Conservation (phyloP, 2,113 vertebrate species). For the Microtus montanus region DNA sequence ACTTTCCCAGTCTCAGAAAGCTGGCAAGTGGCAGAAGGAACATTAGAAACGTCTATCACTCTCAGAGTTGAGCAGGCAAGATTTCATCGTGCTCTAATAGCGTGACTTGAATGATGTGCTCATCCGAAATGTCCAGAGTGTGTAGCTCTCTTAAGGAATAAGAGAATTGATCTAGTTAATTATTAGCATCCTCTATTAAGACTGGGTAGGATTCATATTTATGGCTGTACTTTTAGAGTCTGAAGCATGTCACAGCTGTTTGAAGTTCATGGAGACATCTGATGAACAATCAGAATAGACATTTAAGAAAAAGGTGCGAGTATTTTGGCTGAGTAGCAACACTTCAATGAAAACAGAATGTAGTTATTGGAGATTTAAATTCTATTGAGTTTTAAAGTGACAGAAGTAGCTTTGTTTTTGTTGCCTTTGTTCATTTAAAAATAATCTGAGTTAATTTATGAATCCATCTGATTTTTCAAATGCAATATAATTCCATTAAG, state of each 20-base stretch:
- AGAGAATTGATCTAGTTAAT: constrained; percentile 21
- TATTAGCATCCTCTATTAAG: constrained; percentile 22
- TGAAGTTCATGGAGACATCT: constrained; percentile 64
- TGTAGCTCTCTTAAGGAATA: constrained; percentile 4
- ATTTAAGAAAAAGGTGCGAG: constrained; percentile 59
- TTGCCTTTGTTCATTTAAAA: constrained; percentile 50
- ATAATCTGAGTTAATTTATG: constrained; percentile 58
- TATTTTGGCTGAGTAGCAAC: constrained; percentile 64
- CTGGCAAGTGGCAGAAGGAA: neutral
- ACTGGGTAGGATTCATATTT: constrained; percentile 5
- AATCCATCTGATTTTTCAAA: constrained; percentile 57
- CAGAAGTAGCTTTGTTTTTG: constrained; percentile 58
- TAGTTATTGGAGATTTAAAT: constrained; percentile 55
- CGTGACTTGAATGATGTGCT: neutral
- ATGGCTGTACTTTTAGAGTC: neutral
- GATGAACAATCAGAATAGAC: constrained; percentile 65
- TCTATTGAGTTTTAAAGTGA: constrained; percentile 46
- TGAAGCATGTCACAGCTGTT: constrained; percentile 30
- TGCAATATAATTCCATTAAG: constrained; percentile 59
- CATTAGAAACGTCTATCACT: neutral
- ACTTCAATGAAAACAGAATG: constrained; percentile 44
- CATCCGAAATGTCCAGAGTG: neutral
- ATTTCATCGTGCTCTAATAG: neutral
- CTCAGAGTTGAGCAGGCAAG: neutral
- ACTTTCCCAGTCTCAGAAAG: neutral